Evolutionary conservation across 2,888 invertebrate species (phyloP), one percentile per base, ranked within the genome.

Genomic region (Onchidella celtica): DNA sequence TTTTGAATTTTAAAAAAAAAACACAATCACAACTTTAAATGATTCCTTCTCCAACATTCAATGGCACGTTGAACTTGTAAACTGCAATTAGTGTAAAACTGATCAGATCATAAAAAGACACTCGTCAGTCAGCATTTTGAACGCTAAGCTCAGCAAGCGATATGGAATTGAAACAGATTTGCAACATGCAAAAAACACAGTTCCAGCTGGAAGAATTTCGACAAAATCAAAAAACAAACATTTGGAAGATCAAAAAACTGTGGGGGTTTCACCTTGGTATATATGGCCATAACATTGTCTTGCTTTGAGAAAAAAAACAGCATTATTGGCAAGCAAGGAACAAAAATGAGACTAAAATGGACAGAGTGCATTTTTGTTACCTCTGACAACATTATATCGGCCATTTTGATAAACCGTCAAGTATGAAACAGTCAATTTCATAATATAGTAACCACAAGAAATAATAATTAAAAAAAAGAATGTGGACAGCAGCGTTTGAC

Each of bases 191-290:
- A 61, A 36, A 57, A 17, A 61, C 21, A 59, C n/a, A 24, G 27
- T 59, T 36, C 59, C 59, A n/a, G 21, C 34, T 11, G 29, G 40
- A 75, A 38, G 29, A 24, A 32, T 32, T 32, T 65, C 29, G 9
- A 17, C 3, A 34, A 34, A 6, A 34, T 21, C 24, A 36, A n/a
- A 57, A 29, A 17, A 17, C 17, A 72, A 32, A 36, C 3, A 34
- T 72, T 2, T 72, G 59, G 59, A 72, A 72, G 72, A 72, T 72
- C 59, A 57, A 55, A 72, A 17, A 27, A 4, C n/a, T 55, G 29
- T 21, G n/a, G n/a, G n/a, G n/a, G n/a, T n/a, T n/a, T n/a, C n/a
- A n/a, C n/a, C n/a, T n/a, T n/a, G n/a, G n/a, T n/a, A n/a, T n/a
- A n/a, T n/a, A n/a, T n/a, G n/a, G n/a, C n/a, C n/a, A n/a, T n/a